Percentiles rank a stretch among this genome's conserved stretches.
Evolutionary conservation across 2,888 invertebrate genomes (phyloP).

Genomic region (Euspilapteryx auroguttella): DNA sequence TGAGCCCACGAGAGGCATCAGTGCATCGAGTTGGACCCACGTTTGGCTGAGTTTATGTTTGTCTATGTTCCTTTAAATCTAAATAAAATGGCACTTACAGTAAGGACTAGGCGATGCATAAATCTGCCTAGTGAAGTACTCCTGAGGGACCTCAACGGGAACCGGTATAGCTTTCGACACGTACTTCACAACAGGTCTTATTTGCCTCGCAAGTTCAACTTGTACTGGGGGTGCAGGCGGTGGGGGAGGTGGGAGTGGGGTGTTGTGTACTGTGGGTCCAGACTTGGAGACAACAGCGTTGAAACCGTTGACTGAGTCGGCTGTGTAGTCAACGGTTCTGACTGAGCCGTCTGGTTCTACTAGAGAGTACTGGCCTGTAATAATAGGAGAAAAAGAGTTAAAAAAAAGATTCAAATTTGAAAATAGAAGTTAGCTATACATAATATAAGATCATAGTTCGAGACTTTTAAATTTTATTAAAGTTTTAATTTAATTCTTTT

Average conservation of each 20-base stretch:
- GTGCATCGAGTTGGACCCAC: too few species aligned
- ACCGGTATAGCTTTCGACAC: conserved; percentile 27
- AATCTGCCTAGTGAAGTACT: conserved; percentile 15
- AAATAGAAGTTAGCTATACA: too few species aligned
- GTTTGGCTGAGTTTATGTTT: too few species aligned
- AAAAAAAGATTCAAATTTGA: too few species aligned
- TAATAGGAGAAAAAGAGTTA: too few species aligned
- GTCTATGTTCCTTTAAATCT: too few species aligned
- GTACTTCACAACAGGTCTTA: conserved; percentile 19
- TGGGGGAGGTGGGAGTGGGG: conserved; percentile 14
- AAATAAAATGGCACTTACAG: conserved; percentile 20
- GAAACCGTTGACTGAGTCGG: conserved; percentile 61
- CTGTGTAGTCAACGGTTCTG: conserved; percentile 59
- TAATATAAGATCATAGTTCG: too few species aligned
- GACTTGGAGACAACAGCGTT: conserved; percentile 59
- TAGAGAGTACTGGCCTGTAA: conserved; percentile 53
- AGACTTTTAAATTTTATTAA: too few species aligned
- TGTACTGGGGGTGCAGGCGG: conserved; percentile 6
- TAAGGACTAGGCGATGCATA: conserved; percentile 19
- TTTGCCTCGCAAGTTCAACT: conserved; percentile 13
- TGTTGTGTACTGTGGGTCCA: conserved; percentile 45
- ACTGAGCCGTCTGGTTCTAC: conserved; percentile 57
- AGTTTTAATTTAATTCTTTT: too few species aligned
- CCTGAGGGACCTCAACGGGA: conserved; percentile 30
- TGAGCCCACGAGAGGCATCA: too few species aligned